These are phyloP conservation scores for Rhineura floridana DNA, from an alignment of 2,113 vertebrate genomes.

Conservation along the genomic window DNA sequence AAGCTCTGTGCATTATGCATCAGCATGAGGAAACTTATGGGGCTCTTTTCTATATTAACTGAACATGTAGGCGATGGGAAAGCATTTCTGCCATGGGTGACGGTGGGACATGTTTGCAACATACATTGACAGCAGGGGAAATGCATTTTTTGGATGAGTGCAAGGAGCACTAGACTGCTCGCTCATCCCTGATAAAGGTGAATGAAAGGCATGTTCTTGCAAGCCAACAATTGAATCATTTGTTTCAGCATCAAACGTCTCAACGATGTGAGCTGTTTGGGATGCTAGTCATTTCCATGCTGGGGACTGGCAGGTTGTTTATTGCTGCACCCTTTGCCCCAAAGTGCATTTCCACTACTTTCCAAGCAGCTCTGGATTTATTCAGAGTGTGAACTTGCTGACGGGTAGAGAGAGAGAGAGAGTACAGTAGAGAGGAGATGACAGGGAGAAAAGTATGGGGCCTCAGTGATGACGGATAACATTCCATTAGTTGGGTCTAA, in stretches of 20 bases:
- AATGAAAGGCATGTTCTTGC: conserved; percentile 39
- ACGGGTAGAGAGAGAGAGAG: conserved; percentile 18
- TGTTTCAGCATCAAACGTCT: conserved; percentile 39
- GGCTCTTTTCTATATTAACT: too few relatives aligned
- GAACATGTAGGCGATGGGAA: too few relatives aligned
- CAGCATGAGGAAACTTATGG: too few relatives aligned
- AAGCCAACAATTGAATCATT: conserved; percentile 27
- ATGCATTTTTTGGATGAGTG: too few relatives aligned
- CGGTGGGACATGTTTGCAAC: too few relatives aligned
- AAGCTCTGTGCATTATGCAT: too few relatives aligned
- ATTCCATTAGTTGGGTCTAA: conserved; percentile 24
- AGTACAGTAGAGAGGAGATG: neutral
- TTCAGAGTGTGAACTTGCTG: conserved; percentile 51
- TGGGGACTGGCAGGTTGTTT: conserved; percentile 59
- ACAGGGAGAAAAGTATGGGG: neutral
- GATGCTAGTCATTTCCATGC: conserved; percentile 55
- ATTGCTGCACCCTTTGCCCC: conserved; percentile 47
- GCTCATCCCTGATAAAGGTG: neutral
- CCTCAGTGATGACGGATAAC: conserved; percentile 21
- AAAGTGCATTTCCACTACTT: conserved; percentile 60
- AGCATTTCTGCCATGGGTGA: too few relatives aligned
- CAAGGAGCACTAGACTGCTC: too few relatives aligned
- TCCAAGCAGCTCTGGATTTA: conserved; percentile 50
- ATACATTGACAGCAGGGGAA: too few relatives aligned
- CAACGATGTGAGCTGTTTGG: conserved; percentile 38